Evolutionary conservation across 1,140 invertebrate species (phyloP).

Genomic region (Aethina tumida): DNA sequence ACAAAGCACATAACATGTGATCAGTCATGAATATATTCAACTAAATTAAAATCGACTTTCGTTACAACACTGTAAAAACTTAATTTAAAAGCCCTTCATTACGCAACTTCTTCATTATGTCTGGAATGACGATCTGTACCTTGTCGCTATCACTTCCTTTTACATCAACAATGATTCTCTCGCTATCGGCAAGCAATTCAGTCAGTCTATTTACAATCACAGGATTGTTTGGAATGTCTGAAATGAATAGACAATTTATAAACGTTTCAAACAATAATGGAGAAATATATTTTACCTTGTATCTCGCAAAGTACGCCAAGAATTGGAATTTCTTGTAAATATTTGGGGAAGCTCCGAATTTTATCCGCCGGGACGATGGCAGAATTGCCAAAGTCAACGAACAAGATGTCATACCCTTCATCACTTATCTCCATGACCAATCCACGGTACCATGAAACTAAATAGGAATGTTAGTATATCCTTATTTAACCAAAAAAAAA

Average conservation of each 20-base stretch:
- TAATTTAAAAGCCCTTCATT: too few relatives aligned
- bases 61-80: too few relatives aligned
- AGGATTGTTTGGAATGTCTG: conserved; percentile 10
- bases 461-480: conserved; percentile 1
- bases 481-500: background rate
- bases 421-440: conserved; percentile 4
- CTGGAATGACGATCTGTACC: conserved; percentile 15
- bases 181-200: conserved; percentile 12
- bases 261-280: conserved; percentile 4
- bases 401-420: conserved; percentile 3
- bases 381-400: conserved; percentile 16
- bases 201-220: conserved; percentile 8
- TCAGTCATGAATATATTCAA: too few relatives aligned
- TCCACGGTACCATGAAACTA: conserved; percentile 15
- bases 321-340: conserved; percentile 11
- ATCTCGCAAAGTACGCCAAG: conserved; percentile 12
- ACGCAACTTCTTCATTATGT: conserved; percentile 7
- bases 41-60: too few relatives aligned
- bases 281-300: conserved; percentile 9
- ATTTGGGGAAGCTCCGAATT: conserved; percentile 9
- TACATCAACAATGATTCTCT: conserved; percentile 5
- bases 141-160: conserved; percentile 11
- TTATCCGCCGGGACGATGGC: conserved; percentile 2
- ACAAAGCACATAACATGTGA: too few relatives aligned
- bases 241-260: conserved; percentile 7